These are phyloP conservation scores for Ornithoptera alexandrae DNA, from an alignment of 2,888 invertebrate genomes.

Conservation along the genomic window DNA sequence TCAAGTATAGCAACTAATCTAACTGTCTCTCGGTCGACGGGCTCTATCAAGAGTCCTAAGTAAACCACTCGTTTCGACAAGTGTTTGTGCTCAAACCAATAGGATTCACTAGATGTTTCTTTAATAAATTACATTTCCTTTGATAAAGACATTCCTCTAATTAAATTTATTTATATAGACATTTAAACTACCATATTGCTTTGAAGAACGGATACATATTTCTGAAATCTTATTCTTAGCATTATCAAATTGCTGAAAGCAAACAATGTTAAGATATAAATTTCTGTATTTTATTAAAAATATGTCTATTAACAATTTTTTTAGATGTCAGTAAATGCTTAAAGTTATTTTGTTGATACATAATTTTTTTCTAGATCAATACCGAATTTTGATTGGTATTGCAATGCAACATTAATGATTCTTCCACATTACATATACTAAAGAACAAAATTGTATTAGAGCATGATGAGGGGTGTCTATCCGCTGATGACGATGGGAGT, in stretches of 20 bases:
- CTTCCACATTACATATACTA: no score
- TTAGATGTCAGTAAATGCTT: neutral
- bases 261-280: no score
- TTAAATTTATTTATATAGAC: constrained; percentile 11
- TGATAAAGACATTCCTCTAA: neutral
- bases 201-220: neutral
- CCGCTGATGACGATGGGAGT: no score
- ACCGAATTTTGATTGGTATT: no score
- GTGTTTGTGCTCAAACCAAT: constrained; percentile 60
- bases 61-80: constrained; percentile 57
- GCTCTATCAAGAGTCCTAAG: constrained; percentile 59
- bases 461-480: no score
- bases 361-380: no score
- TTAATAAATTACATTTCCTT: constrained; percentile 42
- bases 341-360: neutral
- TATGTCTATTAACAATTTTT: no score
- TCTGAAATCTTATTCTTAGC: no score
- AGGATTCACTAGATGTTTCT: constrained; percentile 51
- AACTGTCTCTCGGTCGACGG: constrained; percentile 56
- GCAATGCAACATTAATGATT: no score
- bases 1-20: constrained; percentile 46
- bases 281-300: no score
- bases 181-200: neutral
- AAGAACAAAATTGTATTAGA: no score
- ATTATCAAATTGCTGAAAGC: no score